phyloP scores from a whole-genome alignment of 2,888 invertebrate genomes.

The Parnassius mnemosyne region DNA sequence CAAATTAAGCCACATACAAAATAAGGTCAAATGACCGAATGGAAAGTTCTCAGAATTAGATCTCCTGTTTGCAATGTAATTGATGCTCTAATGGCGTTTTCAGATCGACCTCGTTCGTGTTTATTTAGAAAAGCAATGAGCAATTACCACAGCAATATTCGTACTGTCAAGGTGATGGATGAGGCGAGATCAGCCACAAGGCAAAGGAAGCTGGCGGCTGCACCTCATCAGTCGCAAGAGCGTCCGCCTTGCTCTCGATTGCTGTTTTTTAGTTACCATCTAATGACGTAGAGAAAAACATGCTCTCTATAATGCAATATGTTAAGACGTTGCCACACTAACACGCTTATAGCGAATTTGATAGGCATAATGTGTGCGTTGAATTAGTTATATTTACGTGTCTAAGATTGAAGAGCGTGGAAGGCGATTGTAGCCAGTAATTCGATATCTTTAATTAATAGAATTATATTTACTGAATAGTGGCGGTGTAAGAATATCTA shows the following conservation, averaged over 20 bases:
- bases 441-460: too few species aligned
- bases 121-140: constrained; percentile 7
- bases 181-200: neutral
- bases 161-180: constrained; percentile 16
- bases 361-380: too few species aligned
- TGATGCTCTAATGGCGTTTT: constrained; percentile 3
- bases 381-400: too few species aligned
- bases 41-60: neutral
- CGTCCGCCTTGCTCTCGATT: neutral
- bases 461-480: too few species aligned
- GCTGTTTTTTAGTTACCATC: neutral
- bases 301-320: neutral
- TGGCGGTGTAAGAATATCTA: too few species aligned
- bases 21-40: too few species aligned
- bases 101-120: constrained; percentile 4
- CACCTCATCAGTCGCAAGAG: constrained; percentile 1
- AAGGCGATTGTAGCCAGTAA: too few species aligned
- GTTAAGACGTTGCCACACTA: neutral
- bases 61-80: neutral
- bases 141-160: constrained; percentile 8
- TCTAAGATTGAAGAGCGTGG: too few species aligned
- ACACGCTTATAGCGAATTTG: too few species aligned
- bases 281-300: constrained; percentile 9
- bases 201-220: neutral
- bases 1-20: too few species aligned